phyloP scores from a whole-genome alignment of 2,888 invertebrate genomes.

The Blomia tropicalis region DNA sequence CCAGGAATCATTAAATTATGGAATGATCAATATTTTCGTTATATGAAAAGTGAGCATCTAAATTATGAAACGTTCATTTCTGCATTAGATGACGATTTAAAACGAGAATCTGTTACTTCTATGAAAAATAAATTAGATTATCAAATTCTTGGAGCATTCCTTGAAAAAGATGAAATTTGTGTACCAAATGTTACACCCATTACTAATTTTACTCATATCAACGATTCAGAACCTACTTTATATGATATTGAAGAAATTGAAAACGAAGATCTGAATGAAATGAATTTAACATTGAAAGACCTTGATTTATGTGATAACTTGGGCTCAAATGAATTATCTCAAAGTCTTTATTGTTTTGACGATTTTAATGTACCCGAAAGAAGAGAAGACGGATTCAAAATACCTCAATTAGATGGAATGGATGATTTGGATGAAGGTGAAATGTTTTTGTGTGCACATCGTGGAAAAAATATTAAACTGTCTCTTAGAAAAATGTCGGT shows the following conservation, averaged over 20 bases:
- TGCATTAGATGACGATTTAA: background rate
- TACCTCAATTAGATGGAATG: constrained; percentile 22
- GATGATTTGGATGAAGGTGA: background rate
- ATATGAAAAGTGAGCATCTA: background rate
- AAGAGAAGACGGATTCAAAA: background rate
- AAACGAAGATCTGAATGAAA: background rate
- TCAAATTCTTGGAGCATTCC: background rate
- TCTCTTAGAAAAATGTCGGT: background rate
- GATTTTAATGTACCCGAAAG: background rate
- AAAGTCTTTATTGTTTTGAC: background rate
- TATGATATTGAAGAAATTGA: background rate
- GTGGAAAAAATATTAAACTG: background rate
- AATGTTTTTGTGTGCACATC: background rate
- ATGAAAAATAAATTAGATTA: background rate
- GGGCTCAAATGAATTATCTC: background rate
- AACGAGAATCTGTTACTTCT: background rate
- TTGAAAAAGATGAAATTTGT: background rate
- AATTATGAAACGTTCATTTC: background rate
- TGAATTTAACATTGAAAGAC: background rate
- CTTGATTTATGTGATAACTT: background rate
- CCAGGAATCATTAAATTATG: constrained; percentile 7
- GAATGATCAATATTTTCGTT: constrained; percentile 1
- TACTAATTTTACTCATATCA: background rate
- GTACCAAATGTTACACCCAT: background rate
- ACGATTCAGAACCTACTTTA: background rate